Evolutionary conservation across 2,888 invertebrate species (phyloP).

Genomic region (Ichneumon xanthorius): DNA sequence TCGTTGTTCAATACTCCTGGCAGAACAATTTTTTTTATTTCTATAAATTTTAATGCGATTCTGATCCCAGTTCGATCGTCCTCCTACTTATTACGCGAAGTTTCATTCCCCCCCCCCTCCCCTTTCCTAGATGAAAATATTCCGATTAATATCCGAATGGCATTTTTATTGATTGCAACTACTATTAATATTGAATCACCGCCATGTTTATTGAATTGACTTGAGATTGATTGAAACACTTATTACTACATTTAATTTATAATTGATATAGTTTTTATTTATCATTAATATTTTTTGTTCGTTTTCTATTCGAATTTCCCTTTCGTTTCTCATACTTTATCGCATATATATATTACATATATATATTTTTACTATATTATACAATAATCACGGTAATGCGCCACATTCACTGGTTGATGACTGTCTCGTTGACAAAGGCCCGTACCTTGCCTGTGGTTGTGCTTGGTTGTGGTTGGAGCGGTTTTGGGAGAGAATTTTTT

Average conservation of each 20-base stretch:
- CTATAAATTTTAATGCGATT: neutral
- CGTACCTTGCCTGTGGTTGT: constrained; percentile 84
- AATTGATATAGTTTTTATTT: constrained; percentile 65
- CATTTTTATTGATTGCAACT: constrained; percentile 79
- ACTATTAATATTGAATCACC: constrained; percentile 77
- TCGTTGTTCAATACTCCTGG: constrained; percentile 30
- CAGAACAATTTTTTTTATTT: neutral
- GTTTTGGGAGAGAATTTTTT: constrained; percentile 84
- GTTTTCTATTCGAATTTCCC: constrained; percentile 66
- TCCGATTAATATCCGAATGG: constrained; percentile 76
- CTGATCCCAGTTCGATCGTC: constrained; percentile 11
- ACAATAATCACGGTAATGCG: constrained; percentile 83
- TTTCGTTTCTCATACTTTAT: constrained; percentile 59
- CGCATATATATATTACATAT: constrained; percentile 72
- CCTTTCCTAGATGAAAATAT: constrained; percentile 53
- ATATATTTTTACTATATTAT: constrained; percentile 78
- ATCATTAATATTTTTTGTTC: constrained; percentile 62
- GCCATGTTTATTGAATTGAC: constrained; percentile 75
- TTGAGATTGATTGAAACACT: constrained; percentile 76
- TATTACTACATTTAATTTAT: constrained; percentile 70
- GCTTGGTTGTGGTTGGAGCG: constrained; percentile 85
- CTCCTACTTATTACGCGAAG: constrained; percentile 45
- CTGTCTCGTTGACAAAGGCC: constrained; percentile 83
- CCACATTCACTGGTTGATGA: constrained; percentile 83
- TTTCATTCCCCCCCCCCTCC: neutral